A percentile compares a stretch with the other conserved stretches of the same genome.
Conservation (phyloP, 2,113 vertebrate genomes). For the Brienomyrus brachyistius region DNA sequence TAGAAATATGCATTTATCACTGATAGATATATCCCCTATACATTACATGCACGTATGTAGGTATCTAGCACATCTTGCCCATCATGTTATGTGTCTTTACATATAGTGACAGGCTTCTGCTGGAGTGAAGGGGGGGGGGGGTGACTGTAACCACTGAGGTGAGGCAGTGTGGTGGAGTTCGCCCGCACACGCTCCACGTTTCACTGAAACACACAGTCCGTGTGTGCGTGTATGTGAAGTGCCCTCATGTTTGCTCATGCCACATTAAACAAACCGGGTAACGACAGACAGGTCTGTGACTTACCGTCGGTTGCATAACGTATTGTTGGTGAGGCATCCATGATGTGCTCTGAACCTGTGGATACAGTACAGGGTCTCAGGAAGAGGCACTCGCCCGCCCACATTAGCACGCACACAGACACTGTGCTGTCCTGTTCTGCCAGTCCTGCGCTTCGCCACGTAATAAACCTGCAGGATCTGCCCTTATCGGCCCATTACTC, state of each 20-base stretch:
- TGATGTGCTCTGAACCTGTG: conserved; percentile 96
- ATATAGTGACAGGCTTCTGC: not conserved
- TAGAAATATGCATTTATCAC: not conserved
- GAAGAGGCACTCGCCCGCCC: too few species aligned
- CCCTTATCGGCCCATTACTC: not conserved
- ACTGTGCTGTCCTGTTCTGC: not conserved
- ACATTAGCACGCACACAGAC: not conserved
- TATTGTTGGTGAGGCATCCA: conserved; percentile 99
- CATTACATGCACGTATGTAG: not conserved
- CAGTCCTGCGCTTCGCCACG: too few species aligned
- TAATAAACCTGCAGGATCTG: not conserved
- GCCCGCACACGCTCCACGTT: not conserved
- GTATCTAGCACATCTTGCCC: not conserved
- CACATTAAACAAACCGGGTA: not conserved
- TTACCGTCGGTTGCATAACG: conserved; percentile 98
- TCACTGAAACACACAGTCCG: not conserved
- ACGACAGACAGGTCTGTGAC: conserved; percentile 39
- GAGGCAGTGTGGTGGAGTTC: not conserved
- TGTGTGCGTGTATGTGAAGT: not conserved
- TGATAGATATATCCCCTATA: not conserved
- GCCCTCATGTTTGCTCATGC: not conserved
- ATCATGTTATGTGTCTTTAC: not conserved
- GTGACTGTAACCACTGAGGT: not conserved
- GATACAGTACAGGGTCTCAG: conserved; percentile 20
- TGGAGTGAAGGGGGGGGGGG: not conserved